A percentile compares a stretch with the other conserved stretches of the same genome.
These are phyloP conservation scores for Burhinus oedicnemus DNA, from an alignment of 2,113 vertebrate genomes.

Conservation along the genomic window DNA sequence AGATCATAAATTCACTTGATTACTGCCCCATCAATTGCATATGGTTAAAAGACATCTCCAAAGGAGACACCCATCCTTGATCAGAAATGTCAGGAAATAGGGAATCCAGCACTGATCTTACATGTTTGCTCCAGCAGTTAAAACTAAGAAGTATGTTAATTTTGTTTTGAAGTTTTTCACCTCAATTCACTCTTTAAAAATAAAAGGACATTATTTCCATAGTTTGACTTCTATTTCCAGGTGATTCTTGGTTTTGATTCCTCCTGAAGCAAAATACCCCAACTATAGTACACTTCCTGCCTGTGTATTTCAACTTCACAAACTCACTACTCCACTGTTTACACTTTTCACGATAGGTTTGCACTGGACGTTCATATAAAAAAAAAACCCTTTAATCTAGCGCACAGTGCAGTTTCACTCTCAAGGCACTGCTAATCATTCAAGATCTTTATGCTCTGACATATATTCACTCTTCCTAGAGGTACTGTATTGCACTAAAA, in stretches of 20 bases:
- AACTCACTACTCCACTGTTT: neutral
- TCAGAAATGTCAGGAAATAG: neutral
- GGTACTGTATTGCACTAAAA: neutral
- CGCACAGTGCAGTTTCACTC: neutral
- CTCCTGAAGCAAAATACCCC: neutral
- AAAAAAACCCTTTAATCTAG: neutral
- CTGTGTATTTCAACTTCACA: neutral
- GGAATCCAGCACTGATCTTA: neutral
- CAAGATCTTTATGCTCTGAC: neutral
- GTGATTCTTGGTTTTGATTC: neutral
- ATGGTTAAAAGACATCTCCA: neutral
- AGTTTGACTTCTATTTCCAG: neutral
- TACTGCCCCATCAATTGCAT: neutral
- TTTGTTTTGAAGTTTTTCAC: neutral
- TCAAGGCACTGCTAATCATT: neutral
- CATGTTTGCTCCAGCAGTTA: neutral
- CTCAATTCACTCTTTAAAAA: neutral
- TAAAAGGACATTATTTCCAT: neutral
- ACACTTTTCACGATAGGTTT: neutral
- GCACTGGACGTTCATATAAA: rapidly evolving
- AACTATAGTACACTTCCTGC: neutral
- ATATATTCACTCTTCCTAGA: neutral
- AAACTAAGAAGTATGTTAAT: neutral
- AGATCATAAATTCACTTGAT: conserved; percentile 25
- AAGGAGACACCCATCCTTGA: neutral